These are phyloP conservation scores for Holocentrus rufus DNA, from an alignment of 2,797 vertebrate genomes.

Conservation along the genomic window DNA sequence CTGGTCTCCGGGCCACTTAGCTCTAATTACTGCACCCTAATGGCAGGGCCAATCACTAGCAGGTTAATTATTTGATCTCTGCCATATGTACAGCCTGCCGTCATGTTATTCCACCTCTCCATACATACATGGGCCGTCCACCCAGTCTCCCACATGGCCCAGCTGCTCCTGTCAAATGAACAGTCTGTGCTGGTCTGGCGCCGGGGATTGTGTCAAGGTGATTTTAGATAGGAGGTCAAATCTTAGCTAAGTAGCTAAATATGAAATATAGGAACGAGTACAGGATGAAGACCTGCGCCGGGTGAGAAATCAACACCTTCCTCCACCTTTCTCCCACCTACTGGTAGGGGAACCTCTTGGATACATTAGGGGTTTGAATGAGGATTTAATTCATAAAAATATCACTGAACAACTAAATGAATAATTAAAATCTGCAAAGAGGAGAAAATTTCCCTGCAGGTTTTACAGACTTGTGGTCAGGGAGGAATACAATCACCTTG, in stretches of 20 bases:
- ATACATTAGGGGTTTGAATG: too few species aligned
- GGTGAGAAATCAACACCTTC: neutral
- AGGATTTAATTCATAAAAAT: too few species aligned
- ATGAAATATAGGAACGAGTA: neutral
- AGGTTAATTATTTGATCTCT: constrained; percentile 87
- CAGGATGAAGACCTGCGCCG: neutral
- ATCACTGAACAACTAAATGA: too few species aligned
- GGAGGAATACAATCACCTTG: too few species aligned
- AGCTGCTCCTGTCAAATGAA: constrained; percentile 48
- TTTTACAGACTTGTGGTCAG: too few species aligned
- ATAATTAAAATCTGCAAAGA: too few species aligned
- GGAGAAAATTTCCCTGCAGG: too few species aligned
- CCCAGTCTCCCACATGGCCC: constrained; percentile 23
- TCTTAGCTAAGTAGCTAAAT: neutral
- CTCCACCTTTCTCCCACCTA: too few species aligned
- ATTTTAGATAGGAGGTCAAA: constrained; percentile 35
- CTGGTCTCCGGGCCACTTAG: constrained; percentile 72
- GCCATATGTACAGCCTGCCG: constrained; percentile 80
- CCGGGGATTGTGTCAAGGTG: constrained; percentile 63
- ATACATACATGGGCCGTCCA: constrained; percentile 38
- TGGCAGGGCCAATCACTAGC: constrained; percentile 76
- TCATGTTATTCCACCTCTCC: constrained; percentile 68
- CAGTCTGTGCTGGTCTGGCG: constrained; percentile 20
- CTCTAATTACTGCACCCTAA: constrained; percentile 80
- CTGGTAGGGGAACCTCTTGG: too few species aligned